Conservation (phyloP, 2,888 invertebrate species). For the Caradrina kadenii region DNA sequence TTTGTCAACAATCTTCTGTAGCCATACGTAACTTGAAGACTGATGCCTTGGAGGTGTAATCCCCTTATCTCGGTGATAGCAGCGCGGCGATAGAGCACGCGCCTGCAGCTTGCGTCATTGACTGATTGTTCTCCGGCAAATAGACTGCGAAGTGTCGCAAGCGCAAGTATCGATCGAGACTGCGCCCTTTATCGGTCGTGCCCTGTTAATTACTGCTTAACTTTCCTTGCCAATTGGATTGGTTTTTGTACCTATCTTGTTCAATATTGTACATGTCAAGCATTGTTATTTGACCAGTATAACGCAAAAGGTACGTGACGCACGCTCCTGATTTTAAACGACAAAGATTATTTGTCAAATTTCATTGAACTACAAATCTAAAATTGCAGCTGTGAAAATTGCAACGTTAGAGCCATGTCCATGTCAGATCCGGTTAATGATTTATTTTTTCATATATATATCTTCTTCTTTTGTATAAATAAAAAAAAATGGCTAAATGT, state of each 20-base stretch:
- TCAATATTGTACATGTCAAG: background rate
- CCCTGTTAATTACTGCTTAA: conserved; percentile 49
- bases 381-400: background rate
- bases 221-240: conserved; percentile 35
- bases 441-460: too few relatives aligned
- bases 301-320: background rate
- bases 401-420: too few relatives aligned
- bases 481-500: too few relatives aligned
- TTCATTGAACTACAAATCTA: background rate
- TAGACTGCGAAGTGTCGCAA: conserved; percentile 76
- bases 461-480: too few relatives aligned
- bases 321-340: too few relatives aligned
- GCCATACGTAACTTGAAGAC: conserved; percentile 7
- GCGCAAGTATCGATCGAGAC: conserved; percentile 65
- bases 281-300: background rate
- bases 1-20: conserved; percentile 30
- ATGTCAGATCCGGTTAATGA: too few relatives aligned
- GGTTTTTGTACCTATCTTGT: background rate
- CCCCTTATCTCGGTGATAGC: conserved; percentile 53
- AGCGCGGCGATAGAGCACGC: conserved; percentile 67
- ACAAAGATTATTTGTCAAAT: too few relatives aligned
- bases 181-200: conserved; percentile 53
- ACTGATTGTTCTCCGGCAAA: conserved; percentile 74
- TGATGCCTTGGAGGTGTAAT: conserved; percentile 36
- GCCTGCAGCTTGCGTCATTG: conserved; percentile 72